Evolutionary conservation across 2,113 vertebrate genomes (phyloP).

Genomic region (Pollachius pollachius): DNA sequence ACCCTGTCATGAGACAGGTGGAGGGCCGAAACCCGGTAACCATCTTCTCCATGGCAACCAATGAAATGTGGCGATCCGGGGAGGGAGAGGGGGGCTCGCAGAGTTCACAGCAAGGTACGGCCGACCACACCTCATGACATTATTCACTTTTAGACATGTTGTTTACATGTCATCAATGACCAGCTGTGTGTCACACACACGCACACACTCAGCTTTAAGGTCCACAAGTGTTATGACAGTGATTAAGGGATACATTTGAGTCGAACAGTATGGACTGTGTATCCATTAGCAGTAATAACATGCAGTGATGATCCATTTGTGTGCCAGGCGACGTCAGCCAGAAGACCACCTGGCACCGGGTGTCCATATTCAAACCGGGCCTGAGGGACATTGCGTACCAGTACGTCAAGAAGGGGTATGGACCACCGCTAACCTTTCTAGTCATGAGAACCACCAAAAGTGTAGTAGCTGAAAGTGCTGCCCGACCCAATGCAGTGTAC

Average conservation of each 20-base stretch:
- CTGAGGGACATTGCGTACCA: conserved; percentile 93
- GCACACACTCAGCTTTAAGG: too few species aligned
- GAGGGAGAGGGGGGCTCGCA: conserved; percentile 70
- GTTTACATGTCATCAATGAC: too few species aligned
- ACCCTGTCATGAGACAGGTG: conserved; percentile 94
- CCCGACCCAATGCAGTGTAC: not conserved
- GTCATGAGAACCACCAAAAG: not conserved
- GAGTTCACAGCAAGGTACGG: conserved; percentile 19
- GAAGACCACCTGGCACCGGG: conserved; percentile 94
- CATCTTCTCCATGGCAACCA: conserved; percentile 96
- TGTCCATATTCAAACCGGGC: conserved; percentile 94
- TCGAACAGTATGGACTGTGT: too few species aligned
- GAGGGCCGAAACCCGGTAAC: conserved; percentile 94
- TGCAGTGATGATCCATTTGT: not conserved
- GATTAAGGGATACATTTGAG: too few species aligned
- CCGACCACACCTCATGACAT: not conserved
- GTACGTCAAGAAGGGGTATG: conserved; percentile 94
- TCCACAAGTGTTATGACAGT: too few species aligned
- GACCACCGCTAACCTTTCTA: not conserved
- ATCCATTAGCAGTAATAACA: too few species aligned
- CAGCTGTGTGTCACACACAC: too few species aligned
- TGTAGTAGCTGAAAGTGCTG: too few species aligned
- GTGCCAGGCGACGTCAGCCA: conserved; percentile 88
- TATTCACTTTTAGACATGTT: too few species aligned
- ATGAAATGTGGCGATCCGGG: conserved; percentile 93